A percentile compares a stretch with the other conserved stretches of the same genome.
These are phyloP conservation scores for Plecotus auritus DNA, from an alignment of 2,113 vertebrate species.

Conservation along the genomic window DNA sequence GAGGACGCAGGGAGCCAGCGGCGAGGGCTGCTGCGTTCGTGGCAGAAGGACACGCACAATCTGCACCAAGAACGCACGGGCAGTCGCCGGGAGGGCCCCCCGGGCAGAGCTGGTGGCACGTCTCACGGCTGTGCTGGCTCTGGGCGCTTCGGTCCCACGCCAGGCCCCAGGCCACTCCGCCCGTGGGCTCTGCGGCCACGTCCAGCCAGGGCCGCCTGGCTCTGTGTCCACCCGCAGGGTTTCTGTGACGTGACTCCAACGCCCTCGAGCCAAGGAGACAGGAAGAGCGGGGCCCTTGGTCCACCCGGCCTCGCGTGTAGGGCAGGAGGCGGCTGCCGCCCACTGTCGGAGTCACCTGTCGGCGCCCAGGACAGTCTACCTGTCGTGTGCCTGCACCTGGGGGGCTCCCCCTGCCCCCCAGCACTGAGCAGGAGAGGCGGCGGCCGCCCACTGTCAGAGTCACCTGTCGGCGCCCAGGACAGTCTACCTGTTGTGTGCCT, in stretches of 20 bases:
- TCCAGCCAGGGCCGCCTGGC: neutral
- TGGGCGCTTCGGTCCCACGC: neutral
- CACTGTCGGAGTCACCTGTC: too few species aligned
- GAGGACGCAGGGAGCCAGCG: too few species aligned
- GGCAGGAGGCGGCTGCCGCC: too few species aligned
- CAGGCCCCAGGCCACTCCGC: fast-evolving
- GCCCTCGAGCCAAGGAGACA: neutral
- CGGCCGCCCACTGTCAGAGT: too few species aligned
- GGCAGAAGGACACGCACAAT: neutral
- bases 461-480: too few species aligned
- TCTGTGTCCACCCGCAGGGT: neutral
- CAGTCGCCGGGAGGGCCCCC: neutral
- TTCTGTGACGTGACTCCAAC: neutral
- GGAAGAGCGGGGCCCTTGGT: neutral
- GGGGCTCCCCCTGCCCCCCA: too few species aligned
- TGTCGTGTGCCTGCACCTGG: neutral
- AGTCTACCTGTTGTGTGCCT: neutral
- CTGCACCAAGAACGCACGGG: neutral
- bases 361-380: too few species aligned
- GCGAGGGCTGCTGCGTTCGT: too few species aligned
- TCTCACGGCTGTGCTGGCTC: neutral
- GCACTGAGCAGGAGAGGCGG: neutral
- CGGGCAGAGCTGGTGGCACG: neutral
- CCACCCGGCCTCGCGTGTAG: neutral
- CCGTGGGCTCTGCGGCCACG: neutral